A percentile compares a stretch with the other conserved stretches of the same genome.
phyloP scores from a whole-genome alignment of 2,888 invertebrate genomes.

The Trichogramma dendrolimi region DNA sequence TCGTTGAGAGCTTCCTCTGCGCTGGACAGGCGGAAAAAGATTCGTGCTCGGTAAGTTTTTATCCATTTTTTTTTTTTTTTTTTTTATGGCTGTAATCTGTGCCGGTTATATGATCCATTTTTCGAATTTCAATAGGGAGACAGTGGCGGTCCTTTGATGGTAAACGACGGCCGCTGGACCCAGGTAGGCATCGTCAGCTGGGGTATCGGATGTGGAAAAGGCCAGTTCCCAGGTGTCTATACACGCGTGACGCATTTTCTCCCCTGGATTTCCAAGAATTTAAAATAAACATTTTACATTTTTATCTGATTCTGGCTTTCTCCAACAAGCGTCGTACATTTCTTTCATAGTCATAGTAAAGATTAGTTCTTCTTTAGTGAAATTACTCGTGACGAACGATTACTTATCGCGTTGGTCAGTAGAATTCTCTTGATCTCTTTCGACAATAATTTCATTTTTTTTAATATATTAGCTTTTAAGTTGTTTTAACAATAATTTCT shows the following conservation, averaged over 20 bases:
- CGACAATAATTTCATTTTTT: no score
- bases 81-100: not conserved
- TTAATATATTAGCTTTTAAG: no score
- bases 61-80: not conserved
- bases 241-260: conserved; percentile 78
- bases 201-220: conserved; percentile 89
- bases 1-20: conserved; percentile 82
- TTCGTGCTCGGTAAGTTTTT: conserved; percentile 77
- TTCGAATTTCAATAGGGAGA: conserved; percentile 64
- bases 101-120: conserved; percentile 1
- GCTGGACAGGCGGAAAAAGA: conserved; percentile 81
- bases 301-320: conserved; percentile 3
- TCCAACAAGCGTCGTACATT: not conserved
- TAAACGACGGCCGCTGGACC: conserved; percentile 72
- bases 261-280: conserved; percentile 82
- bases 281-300: conserved; percentile 56
- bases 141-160: conserved; percentile 83
- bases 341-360: no score
- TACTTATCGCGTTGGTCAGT: no score
- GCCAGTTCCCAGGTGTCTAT: conserved; percentile 87
- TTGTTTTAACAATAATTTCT: no score
- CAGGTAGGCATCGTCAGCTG: conserved; percentile 87
- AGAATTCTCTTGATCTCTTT: no score
- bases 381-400: no score
- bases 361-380: no score